A percentile compares a stretch with the other conserved stretches of the same genome.
These are phyloP conservation scores for Scaptomyza tumidula DNA, from an alignment of 2,888 invertebrate species.

Conservation along the genomic window DNA sequence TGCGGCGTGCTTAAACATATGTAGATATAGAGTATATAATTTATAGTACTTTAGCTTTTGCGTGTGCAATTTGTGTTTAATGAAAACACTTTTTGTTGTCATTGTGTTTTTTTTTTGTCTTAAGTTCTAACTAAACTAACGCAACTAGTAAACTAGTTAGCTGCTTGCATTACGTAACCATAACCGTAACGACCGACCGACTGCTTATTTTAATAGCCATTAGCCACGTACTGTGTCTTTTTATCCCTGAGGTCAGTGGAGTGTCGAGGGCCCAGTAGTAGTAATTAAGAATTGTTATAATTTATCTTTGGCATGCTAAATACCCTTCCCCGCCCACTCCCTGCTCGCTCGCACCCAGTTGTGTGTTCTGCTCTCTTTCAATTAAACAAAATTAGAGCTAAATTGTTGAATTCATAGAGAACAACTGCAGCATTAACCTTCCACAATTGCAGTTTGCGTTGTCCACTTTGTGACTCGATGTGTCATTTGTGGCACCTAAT, in stretches of 20 bases:
- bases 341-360: constrained; percentile 2
- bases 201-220: constrained; percentile 53
- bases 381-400: constrained; percentile 58
- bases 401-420: constrained; percentile 32
- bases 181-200: constrained; percentile 2
- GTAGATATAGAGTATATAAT: not conserved
- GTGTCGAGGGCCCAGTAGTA: constrained; percentile 27
- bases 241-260: constrained; percentile 43
- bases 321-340: constrained; percentile 3
- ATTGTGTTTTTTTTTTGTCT: not conserved
- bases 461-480: not conserved
- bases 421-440: constrained; percentile 17
- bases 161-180: constrained; percentile 63
- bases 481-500: constrained; percentile 19
- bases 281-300: constrained; percentile 63
- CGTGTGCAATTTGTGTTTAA: too few species aligned
- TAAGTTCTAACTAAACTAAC: constrained; percentile 21
- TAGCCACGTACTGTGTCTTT: constrained; percentile 31
- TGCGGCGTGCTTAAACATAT: constrained; percentile 26
- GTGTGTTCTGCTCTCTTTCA: constrained; percentile 26
- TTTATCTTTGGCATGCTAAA: constrained; percentile 61
- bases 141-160: constrained; percentile 14
- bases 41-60: not conserved
- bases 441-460: constrained; percentile 9
- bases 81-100: not conserved